Evolutionary conservation across 1,140 invertebrate species (phyloP).

Genomic region (Meloidogyne exigua): DNA sequence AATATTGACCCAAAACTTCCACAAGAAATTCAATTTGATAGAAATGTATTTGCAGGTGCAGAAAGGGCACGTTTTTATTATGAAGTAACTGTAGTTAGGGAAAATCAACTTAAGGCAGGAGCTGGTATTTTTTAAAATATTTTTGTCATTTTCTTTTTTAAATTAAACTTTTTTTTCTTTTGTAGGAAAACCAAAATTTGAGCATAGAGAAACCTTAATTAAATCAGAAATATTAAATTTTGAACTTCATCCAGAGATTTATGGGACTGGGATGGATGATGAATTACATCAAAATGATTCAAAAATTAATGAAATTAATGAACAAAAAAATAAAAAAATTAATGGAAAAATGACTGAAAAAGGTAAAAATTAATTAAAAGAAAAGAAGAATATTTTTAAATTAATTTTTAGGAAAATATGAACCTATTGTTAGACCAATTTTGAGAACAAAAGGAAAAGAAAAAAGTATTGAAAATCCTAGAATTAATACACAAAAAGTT

Average conservation of each 20-base stretch:
- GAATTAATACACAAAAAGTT: background rate
- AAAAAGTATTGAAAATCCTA: background rate
- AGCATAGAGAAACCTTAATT: background rate
- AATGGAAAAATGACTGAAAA: background rate
- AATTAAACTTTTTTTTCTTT: background rate
- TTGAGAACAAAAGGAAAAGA: background rate
- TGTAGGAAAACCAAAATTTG: conserved; percentile 26
- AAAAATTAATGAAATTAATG: background rate
- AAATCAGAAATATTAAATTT: conserved; percentile 17
- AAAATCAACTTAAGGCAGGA: conserved; percentile 19
- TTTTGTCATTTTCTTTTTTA: background rate
- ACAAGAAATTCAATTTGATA: conserved; percentile 44
- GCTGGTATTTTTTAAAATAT: background rate
- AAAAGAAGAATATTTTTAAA: background rate
- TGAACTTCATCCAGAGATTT: conserved; percentile 19
- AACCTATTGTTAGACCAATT: background rate
- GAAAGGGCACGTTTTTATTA: conserved; percentile 27
- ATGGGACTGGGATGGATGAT: background rate
- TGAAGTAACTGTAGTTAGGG: conserved; percentile 8
- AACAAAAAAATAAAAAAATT: background rate
- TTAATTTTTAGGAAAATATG: background rate
- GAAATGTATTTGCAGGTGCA: conserved; percentile 41
- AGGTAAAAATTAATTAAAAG: background rate
- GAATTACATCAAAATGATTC: background rate
- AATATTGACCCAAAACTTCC: conserved; percentile 16